These are phyloP conservation scores for Sinocyclocheilus rhinocerous DNA, from an alignment of 2,113 vertebrate genomes.

Conservation along the genomic window DNA sequence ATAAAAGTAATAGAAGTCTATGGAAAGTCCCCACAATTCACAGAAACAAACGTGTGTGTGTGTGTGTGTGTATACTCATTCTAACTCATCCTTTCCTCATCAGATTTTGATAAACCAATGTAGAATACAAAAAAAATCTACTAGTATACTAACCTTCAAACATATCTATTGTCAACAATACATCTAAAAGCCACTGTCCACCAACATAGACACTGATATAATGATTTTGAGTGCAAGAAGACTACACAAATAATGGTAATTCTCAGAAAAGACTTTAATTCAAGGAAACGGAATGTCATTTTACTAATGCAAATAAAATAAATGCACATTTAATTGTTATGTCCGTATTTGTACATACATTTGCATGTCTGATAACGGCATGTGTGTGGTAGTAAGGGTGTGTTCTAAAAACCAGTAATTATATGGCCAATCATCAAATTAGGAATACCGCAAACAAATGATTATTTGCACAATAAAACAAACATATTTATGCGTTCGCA, in stretches of 20 bases:
- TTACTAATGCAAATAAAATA: background rate
- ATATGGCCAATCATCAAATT: background rate
- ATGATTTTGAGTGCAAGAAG: background rate
- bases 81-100: too few relatives aligned
- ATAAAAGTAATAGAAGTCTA: too few relatives aligned
- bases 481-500: background rate
- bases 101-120: too few relatives aligned
- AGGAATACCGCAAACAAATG: background rate
- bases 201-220: too few relatives aligned
- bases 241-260: background rate
- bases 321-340: background rate
- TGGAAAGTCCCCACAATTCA: too few relatives aligned
- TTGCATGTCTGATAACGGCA: conserved; percentile 1
- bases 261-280: background rate
- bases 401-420: background rate
- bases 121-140: background rate
- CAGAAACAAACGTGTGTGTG: background rate
- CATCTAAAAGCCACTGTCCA: background rate
- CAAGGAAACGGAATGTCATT: background rate
- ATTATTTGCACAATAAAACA: conserved; percentile 1
- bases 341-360: conserved; percentile 51
- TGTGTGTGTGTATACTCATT: background rate
- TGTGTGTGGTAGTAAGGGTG: background rate
- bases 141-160: background rate
- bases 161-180: background rate